Base-by-base conservation (phyloP, 2,888 invertebrate genomes). In the Agrenia bidenticulata region DNA sequence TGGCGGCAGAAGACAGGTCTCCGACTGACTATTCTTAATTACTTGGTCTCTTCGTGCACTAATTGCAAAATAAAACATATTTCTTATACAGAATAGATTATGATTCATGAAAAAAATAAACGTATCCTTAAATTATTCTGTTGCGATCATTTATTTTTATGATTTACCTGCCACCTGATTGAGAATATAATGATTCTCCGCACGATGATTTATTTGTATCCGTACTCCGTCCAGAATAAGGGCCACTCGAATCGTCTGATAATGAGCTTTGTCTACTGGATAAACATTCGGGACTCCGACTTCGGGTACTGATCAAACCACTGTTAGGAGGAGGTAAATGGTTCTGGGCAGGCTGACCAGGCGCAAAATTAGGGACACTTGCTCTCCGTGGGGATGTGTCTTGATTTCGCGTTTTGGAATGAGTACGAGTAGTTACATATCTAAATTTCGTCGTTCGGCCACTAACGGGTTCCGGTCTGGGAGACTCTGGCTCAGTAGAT, bases 211-310 rank as follows among this genome's bases (percentile, higher is more conserved):
- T 62, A 51, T 72, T 67, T 19, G 64, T 70, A 19, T 73, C 73
- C 39, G 64, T 64, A 51, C 76, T 76, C 53, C 74, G 51, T 23
- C 73, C 72, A 15, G 75, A 75, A 37, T 69, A 70, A 15, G 76
- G 74, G 5, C 74, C 74, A 61, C 73, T 71, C 13, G 73, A 74
- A 55, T 76, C 76, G 64, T 76, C 74, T 15, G 75, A 75, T 37
- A 75, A 54, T 19, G 75, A 75, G 41, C 73, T 76, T 55, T 74
- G 76, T 9, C 76, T 63, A 62, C 73, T 73, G 15, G 73, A 73
- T n/a, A 70, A 26, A 45, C 67, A 73, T 42, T 76, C 76, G 15
- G 74, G 74, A 61, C 76, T 76, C 39, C 72, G 67, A 64, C 67
- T 74, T 51, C 73, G 56, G 53, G 60, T 60, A 42, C 39, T 26